Base-by-base conservation (phyloP, 2,888 invertebrate genomes). In the Nephrotoma flavescens region DNA sequence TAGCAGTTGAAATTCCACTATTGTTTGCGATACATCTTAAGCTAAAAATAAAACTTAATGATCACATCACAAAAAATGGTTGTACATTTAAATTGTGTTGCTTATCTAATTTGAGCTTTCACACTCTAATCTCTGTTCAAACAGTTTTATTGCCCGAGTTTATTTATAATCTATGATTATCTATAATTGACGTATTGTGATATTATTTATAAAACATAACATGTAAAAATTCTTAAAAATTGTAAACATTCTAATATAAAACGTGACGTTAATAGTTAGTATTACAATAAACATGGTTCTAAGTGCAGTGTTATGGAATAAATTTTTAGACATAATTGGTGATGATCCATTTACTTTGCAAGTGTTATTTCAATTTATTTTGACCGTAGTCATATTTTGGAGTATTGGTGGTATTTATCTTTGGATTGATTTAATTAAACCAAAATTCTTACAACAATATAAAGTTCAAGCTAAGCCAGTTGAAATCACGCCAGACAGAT, bases 401-500 rank as follows among this genome's bases (percentile, higher is more conserved):
- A 89, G 93, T 2, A 92, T 95, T 88, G 96, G 96, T 19, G 93
- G 94, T 0, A 93, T 96, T 88, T 96, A 96, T 89, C 95, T 95
- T 95, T 71, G 71, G 71, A 71, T 71, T 71, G 71, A 71, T 9
- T 31, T 71, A 19, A 95, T 95, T 89, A 94, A 94, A 88, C 97
- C 97, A 15, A 92, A 93, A 9, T 94, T 93, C 88, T 90, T 96
- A 87, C 92, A 95, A 86, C 93, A 94, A 89, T 97, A 97, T 91
- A 97, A 97, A 92, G 94, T 96, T 88, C 97, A 97, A 90, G 95
- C 95, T 4, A 95, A 96, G 41, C 95, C 95, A 87, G 96, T 96
- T 90, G 95, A 95, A 89, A 15, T 42, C 15, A 83, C 44, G 45
- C 1, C 12, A 19, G n/a, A 45, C 15, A n/a, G 11, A 86, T 11